Percentiles rank a stretch among this genome's conserved stretches.
These are phyloP conservation scores for Muntiacus muntjak DNA, from an alignment of 2,113 vertebrate species.

Conservation along the genomic window DNA sequence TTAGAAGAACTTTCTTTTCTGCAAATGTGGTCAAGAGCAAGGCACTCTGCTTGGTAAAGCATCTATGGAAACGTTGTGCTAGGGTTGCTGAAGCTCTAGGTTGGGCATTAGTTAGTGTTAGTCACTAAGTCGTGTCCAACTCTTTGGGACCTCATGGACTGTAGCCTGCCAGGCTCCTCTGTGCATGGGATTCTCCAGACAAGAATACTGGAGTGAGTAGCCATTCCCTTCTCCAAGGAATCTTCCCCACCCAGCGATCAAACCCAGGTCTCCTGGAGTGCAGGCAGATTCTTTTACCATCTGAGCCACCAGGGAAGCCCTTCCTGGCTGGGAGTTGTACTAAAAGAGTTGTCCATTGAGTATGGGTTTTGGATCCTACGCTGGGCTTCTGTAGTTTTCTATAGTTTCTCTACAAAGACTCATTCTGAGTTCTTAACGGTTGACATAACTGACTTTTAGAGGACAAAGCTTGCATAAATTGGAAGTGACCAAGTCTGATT, in stretches of 20 bases:
- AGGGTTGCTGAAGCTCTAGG: background rate
- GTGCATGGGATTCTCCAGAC: background rate
- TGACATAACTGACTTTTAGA: constrained; percentile 33
- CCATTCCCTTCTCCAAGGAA: background rate
- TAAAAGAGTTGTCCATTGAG: background rate
- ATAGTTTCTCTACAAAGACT: constrained; percentile 21
- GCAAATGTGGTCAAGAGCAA: background rate
- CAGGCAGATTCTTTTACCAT: background rate
- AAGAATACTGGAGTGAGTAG: background rate
- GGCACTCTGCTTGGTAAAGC: background rate
- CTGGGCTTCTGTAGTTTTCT: background rate
- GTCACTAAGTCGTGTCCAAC: background rate
- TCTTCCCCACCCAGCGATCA: background rate
- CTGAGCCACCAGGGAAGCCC: background rate
- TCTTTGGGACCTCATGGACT: background rate
- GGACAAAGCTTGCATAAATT: constrained; percentile 27
- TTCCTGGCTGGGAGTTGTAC: background rate
- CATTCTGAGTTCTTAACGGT: constrained; percentile 12
- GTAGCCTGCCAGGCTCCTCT: background rate
- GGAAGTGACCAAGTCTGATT: constrained; percentile 28
- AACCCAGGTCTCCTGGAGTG: background rate
- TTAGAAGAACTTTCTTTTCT: background rate
- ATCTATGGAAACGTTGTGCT: background rate
- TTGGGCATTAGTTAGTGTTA: background rate
- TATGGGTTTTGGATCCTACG: background rate